Base-by-base conservation (phyloP, 2,888 invertebrate species). In the Philonicus albiceps region DNA sequence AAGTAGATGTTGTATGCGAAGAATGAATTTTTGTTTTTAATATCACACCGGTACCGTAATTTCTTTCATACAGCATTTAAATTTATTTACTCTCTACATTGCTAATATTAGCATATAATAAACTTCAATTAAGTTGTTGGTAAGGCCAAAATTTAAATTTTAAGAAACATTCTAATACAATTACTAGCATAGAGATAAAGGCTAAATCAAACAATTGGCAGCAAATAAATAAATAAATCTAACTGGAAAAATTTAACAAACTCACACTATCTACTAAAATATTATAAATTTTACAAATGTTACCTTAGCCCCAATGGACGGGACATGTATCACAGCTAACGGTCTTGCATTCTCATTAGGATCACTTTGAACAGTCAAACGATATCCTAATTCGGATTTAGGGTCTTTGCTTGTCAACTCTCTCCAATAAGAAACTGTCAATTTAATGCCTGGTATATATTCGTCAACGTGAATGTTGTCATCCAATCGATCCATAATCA, bases 401-500 rank as follows among this genome's bases (percentile, higher is more conserved):
- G 96, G 94, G 92, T 97, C 97, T 89, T 94, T 90, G 78, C 89
- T 90, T 0, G 90, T 90, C 13, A 92, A 88, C 86, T 92, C 92
- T 22, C 97, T 96, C 98, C 98, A 99, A 93, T 99, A 99, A 0
- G 98, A 98, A n/a, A 99, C 95, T 13, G 97, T 96, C 22, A 99
- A 93, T 91, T 96, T 96, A 89, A 96, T 96, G 22, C 98, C 98
- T 0, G 97, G 96, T 37, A 95, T 94, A 91, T 99, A 99, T 90
- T 97, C 97, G 90, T 98, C 98, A 4, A 98, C 96, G 90, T 96
- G 96, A 86, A 98, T 95, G 91, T 98, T 98, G 89, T 96, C 96
- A 87, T 97, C 96, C 30, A 99, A 93, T 7, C 98, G 94, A 90
- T 98, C 98, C 73, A 96, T 94, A 90, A 97, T 97, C 78, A 99